A percentile compares a stretch with the other conserved stretches of the same genome.
phyloP scores from a whole-genome alignment of 92 coral and sea anemone genomes.

The Epizoanthus stellaris region DNA sequence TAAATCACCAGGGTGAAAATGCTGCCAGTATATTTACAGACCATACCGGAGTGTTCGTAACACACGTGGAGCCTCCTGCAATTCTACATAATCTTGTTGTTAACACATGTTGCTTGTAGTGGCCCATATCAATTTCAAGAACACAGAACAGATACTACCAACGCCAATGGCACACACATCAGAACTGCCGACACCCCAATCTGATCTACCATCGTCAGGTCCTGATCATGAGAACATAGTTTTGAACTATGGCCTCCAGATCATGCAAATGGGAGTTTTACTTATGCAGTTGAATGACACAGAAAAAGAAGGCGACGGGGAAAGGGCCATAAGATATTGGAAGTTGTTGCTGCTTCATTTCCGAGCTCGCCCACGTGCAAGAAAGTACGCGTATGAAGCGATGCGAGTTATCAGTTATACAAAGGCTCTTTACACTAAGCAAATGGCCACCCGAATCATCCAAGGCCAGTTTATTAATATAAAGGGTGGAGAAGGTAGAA shows the following conservation, averaged over 20 bases:
- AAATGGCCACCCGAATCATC: conserved; percentile 44
- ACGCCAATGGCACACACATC: no score
- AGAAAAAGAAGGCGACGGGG: conserved; percentile 72
- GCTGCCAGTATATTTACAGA: no score
- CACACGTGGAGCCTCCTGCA: no score
- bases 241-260: conserved; percentile 62
- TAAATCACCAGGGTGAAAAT: no score
- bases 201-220: conserved; percentile 29
- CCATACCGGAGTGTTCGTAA: no score
- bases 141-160: no score
- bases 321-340: conserved; percentile 51
- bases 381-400: conserved; percentile 72
- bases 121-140: no score
- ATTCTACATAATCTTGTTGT: no score
- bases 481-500: conserved; percentile 68
- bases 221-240: conserved; percentile 55
- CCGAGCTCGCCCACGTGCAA: conserved; percentile 65
- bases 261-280: conserved; percentile 57
- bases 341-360: conserved; percentile 71
- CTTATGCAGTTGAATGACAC: conserved; percentile 79
- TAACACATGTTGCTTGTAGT: no score
- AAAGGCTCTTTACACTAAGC: conserved; percentile 61
- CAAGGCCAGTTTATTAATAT: conserved; percentile 70
- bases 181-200: conserved; percentile 2
- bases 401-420: conserved; percentile 60